Evolutionary conservation across 2,888 invertebrate genomes (phyloP).

Genomic region (Amaurobius ferox): DNA sequence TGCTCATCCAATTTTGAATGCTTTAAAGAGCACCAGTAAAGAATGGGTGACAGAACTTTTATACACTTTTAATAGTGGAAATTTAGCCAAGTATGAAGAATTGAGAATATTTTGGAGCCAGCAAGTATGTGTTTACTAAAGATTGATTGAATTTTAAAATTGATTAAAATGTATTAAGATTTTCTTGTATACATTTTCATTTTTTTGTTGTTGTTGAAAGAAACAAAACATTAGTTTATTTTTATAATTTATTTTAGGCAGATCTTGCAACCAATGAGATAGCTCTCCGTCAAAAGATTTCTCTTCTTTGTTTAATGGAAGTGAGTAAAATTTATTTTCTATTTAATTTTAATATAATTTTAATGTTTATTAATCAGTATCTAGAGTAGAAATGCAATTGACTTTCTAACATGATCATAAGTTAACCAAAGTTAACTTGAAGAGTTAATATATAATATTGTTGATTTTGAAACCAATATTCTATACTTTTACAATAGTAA

Average conservation of each 20-base stretch:
- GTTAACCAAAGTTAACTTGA: too few relatives aligned
- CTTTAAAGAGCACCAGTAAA: constrained; percentile 87
- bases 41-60: constrained; percentile 91
- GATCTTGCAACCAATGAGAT: constrained; percentile 89
- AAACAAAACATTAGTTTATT: not conserved
- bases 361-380: too few relatives aligned
- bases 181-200: not conserved
- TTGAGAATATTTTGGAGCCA: constrained; percentile 86
- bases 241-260: constrained; percentile 80
- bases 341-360: too few relatives aligned
- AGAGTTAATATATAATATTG: too few relatives aligned
- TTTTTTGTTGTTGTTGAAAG: not conserved
- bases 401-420: too few relatives aligned
- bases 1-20: constrained; percentile 94
- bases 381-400: too few relatives aligned
- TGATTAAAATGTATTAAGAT: not conserved
- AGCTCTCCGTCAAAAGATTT: constrained; percentile 92
- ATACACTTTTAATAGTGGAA: constrained; percentile 90
- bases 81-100: constrained; percentile 85
- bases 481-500: too few relatives aligned
- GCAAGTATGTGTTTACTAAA: constrained; percentile 75
- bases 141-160: not conserved
- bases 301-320: constrained; percentile 97
- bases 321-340: too few relatives aligned
- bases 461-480: too few relatives aligned